A percentile compares a stretch with the other conserved stretches of the same genome.
Evolutionary conservation across 2,113 vertebrate species (phyloP).

Genomic region (Spilogale gracilis): DNA sequence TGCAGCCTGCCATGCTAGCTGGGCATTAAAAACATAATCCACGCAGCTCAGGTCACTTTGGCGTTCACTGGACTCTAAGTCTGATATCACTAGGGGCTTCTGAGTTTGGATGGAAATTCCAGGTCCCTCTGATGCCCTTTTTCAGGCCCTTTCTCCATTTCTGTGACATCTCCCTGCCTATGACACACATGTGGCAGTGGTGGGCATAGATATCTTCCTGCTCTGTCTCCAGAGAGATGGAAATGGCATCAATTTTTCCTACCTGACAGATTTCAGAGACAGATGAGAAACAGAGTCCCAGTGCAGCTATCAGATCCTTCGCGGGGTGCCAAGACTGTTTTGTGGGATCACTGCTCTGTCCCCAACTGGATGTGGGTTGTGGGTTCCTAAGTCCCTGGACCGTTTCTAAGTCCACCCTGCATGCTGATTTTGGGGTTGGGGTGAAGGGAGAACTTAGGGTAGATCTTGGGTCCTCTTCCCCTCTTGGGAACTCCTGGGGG

Average conservation of each 20-base stretch:
- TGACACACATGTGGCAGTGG: not conserved
- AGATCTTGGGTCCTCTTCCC: not conserved
- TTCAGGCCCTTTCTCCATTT: not conserved
- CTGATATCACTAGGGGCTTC: not conserved
- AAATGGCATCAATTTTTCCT: not conserved
- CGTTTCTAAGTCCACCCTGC: not conserved
- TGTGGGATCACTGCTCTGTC: not conserved
- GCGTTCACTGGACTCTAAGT: not conserved
- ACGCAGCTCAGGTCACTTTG: not conserved
- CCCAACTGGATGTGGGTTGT: not conserved
- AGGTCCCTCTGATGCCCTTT: not conserved
- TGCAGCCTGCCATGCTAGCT: not conserved
- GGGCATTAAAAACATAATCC: not conserved
- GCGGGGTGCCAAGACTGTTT: not conserved
- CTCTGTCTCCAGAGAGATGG: not conserved
- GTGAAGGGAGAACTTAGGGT: not conserved
- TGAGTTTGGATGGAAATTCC: not conserved
- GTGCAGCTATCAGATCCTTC: not conserved
- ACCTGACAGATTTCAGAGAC: not conserved
- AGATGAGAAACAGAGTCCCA: not conserved
- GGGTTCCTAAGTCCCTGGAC: not conserved
- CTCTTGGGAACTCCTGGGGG: not conserved
- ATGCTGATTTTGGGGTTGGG: not conserved
- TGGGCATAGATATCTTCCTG: rapidly evolving
- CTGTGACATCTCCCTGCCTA: not conserved